phyloP scores from a whole-genome alignment of 2,888 invertebrate genomes.

The Thereva unica region DNA sequence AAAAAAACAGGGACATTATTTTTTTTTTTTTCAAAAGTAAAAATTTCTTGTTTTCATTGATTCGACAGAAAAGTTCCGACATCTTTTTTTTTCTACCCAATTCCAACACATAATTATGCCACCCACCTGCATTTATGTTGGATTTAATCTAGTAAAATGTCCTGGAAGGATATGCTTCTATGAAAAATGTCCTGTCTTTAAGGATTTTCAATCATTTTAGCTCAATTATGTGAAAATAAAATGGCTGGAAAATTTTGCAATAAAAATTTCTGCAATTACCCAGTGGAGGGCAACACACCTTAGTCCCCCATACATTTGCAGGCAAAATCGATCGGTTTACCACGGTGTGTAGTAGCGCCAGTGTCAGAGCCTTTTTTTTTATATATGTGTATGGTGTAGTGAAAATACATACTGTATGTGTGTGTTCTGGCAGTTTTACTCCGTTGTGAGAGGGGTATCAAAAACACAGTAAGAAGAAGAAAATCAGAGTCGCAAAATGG shows the following conservation, averaged over 20 bases:
- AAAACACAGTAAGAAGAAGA: conserved; percentile 21
- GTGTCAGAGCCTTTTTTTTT: not conserved
- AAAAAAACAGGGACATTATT: too few species aligned
- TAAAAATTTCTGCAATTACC: conserved; percentile 36
- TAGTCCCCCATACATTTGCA: conserved; percentile 54
- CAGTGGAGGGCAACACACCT: conserved; percentile 56
- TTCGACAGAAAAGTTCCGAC: conserved; percentile 27
- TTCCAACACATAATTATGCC: conserved; percentile 5
- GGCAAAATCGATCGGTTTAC: conserved; percentile 47
- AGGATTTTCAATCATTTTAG: not conserved
- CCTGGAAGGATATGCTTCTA: not conserved
- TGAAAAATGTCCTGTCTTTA: not conserved
- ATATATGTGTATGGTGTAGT: conserved; percentile 15
- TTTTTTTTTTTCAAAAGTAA: too few species aligned
- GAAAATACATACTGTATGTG: too few species aligned
- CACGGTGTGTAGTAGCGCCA: conserved; percentile 24
- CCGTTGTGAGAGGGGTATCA: conserved; percentile 27
- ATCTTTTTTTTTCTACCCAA: conserved; percentile 35
- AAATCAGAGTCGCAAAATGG: conserved; percentile 29
- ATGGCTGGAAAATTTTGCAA: conserved; percentile 13
- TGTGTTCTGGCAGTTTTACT: not conserved
- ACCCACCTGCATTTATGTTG: conserved; percentile 10
- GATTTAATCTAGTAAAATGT: not conserved
- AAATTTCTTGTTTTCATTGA: too few species aligned
- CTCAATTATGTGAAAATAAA: not conserved